A percentile compares a stretch with the other conserved stretches of the same genome.
These are phyloP conservation scores for Lasioglossum morio DNA, from an alignment of 2,888 invertebrate species.

Conservation along the genomic window DNA sequence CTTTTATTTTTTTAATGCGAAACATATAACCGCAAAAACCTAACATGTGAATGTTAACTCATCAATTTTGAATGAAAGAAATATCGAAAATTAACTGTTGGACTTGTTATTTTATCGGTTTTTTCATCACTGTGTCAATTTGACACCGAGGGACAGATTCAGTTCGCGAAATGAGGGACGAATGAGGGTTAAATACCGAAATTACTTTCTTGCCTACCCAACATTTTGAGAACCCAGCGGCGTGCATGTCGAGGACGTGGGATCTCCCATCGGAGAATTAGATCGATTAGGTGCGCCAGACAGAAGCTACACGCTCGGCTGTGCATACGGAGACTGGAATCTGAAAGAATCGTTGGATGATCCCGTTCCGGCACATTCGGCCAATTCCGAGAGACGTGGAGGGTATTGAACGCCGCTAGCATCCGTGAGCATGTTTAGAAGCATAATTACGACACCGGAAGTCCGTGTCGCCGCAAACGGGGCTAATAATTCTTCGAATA, in stretches of 20 bases:
- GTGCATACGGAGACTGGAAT: not conserved
- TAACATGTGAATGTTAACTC: no score
- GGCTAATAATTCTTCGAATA: conserved; percentile 26
- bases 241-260: not conserved
- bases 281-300: not conserved
- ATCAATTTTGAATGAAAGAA: no score
- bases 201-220: no score
- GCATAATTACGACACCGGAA: conserved; percentile 16
- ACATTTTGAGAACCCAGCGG: not conserved
- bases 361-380: not conserved
- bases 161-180: no score
- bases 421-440: not conserved
- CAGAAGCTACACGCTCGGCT: not conserved
- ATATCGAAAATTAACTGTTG: no score
- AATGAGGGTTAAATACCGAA: no score
- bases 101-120: no score
- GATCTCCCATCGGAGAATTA: not conserved
- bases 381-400: not conserved
- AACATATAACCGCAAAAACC: no score
- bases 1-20: no score
- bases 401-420: not conserved
- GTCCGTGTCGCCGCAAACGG: not conserved
- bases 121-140: no score
- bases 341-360: not conserved
- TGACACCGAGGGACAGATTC: no score